phyloP scores from a whole-genome alignment of 2,888 invertebrate genomes.

The Hololepta plana region DNA sequence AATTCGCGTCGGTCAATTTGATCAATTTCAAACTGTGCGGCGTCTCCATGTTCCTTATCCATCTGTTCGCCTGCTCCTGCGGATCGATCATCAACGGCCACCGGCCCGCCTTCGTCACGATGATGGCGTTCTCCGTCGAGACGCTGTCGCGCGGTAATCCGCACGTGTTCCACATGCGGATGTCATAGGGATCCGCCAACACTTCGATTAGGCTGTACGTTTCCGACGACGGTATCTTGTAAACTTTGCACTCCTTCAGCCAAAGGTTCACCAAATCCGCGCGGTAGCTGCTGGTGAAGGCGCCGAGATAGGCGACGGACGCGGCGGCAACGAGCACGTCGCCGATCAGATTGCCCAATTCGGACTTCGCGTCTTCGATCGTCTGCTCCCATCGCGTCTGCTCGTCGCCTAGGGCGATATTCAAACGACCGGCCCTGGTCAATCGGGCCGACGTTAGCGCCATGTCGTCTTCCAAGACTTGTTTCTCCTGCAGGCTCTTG shows the following conservation, averaged over 20 bases:
- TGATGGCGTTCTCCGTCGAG: slow-evolving; percentile 83
- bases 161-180: slow-evolving; percentile 76
- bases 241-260: slow-evolving; percentile 43
- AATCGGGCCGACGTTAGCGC: slow-evolving; percentile 61
- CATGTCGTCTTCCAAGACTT: slow-evolving; percentile 54
- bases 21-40: slow-evolving; percentile 54
- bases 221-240: slow-evolving; percentile 52
- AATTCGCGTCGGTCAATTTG: slow-evolving; percentile 59
- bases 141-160: slow-evolving; percentile 76
- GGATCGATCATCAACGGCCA: slow-evolving; percentile 93
- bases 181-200: slow-evolving; percentile 69
- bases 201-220: slow-evolving; percentile 49
- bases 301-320: slow-evolving; percentile 80
- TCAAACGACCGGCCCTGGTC: slow-evolving; percentile 65
- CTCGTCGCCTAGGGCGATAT: slow-evolving; percentile 74
- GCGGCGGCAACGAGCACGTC: slow-evolving; percentile 77
- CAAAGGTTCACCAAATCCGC: slow-evolving; percentile 47
- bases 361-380: slow-evolving; percentile 23
- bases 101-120: slow-evolving; percentile 63
- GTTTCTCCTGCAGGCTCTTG: slow-evolving; percentile 54
- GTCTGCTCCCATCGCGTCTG: slow-evolving; percentile 67
- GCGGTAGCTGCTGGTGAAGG: slow-evolving; percentile 62
- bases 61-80: slow-evolving; percentile 87
- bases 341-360: slow-evolving; percentile 41
- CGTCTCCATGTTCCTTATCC: slow-evolving; percentile 79